phyloP scores from a whole-genome alignment of 2,888 invertebrate species.

The Drosophila suboccidentalis region DNA sequence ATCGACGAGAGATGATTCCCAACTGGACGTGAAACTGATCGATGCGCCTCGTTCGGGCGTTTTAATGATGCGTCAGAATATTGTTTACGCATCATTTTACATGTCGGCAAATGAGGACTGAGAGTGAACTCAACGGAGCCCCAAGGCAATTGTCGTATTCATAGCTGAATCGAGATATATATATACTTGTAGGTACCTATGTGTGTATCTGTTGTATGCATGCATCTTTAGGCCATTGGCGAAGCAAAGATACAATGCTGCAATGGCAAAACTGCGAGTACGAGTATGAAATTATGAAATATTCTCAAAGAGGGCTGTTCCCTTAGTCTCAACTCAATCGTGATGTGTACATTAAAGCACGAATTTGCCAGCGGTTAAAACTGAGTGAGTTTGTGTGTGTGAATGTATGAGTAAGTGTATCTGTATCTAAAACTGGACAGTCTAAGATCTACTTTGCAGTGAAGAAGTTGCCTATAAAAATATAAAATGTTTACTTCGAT shows the following conservation, averaged over 20 bases:
- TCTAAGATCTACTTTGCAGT: neutral
- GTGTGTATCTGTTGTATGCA: conserved; percentile 3
- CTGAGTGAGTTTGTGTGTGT: neutral
- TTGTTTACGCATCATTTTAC: conserved; percentile 82
- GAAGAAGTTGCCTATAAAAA: too few species aligned
- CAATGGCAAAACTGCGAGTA: conserved; percentile 2
- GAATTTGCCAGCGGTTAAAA: conserved; percentile 51
- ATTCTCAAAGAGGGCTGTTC: conserved; percentile 29
- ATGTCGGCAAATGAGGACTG: conserved; percentile 67
- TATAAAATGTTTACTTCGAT: neutral
- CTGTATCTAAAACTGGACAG: neutral
- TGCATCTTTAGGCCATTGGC: conserved; percentile 32
- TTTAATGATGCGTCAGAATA: conserved; percentile 82
- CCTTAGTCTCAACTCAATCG: conserved; percentile 54
- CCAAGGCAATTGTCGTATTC: conserved; percentile 3
- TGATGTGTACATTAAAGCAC: conserved; percentile 71
- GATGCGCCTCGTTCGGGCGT: conserved; percentile 69
- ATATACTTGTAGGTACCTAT: neutral
- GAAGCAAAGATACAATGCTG: conserved; percentile 17
- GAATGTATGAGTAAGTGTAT: neutral
- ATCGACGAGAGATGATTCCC: conserved; percentile 43
- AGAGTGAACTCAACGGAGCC: conserved; percentile 1
- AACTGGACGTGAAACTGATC: conserved; percentile 56
- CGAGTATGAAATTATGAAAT: conserved; percentile 64
- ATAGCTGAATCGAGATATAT: neutral